Evolutionary conservation across 2,113 vertebrate species (phyloP).

Genomic region (Mandrillus leucophaeus): DNA sequence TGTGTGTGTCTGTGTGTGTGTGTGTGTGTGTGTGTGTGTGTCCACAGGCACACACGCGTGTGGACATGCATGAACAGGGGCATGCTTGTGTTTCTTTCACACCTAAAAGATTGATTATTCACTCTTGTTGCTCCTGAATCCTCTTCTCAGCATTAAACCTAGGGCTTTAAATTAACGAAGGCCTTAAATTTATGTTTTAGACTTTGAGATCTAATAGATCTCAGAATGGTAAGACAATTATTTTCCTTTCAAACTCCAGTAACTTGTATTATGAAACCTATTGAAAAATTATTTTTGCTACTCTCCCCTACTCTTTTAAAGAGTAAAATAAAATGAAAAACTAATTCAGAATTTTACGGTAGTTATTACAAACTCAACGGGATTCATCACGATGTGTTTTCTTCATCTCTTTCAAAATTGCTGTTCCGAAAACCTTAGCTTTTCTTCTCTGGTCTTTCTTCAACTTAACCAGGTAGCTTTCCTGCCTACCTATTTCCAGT

Average conservation of each 20-base stretch:
- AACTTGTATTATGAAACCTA: neutral
- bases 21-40: neutral
- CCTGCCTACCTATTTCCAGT: neutral
- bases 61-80: neutral
- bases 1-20: neutral
- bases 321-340: conserved; percentile 9
- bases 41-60: neutral
- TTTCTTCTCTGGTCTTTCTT: neutral
- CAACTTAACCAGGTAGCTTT: neutral
- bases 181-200: neutral
- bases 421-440: neutral
- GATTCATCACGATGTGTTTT: neutral
- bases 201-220: neutral
- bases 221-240: neutral
- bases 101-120: neutral
- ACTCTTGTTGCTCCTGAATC: conserved; percentile 7
- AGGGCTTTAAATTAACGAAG: neutral
- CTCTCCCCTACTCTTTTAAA: neutral
- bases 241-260: neutral
- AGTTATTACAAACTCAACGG: neutral
- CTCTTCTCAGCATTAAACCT: conserved; percentile 9
- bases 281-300: conserved; percentile 1
- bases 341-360: neutral
- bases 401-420: neutral
- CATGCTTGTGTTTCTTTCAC: neutral